Evolutionary conservation across 2,888 invertebrate genomes (phyloP).

Genomic region (Drosophila helvetica): DNA sequence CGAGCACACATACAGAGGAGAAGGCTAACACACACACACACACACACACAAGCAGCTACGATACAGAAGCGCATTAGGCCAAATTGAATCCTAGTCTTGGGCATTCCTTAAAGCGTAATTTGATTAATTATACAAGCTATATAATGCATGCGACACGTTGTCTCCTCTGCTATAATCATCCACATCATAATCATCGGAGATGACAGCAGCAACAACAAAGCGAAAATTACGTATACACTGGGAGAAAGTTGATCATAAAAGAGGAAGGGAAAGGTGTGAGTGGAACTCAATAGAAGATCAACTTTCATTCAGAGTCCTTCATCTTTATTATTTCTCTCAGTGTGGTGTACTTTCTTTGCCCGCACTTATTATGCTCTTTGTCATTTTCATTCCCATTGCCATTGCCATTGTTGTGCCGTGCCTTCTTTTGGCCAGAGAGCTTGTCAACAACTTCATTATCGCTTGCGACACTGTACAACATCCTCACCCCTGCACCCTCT

Average conservation of each 20-base stretch:
- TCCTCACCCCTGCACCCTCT: constrained; percentile 29
- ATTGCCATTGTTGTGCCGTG: constrained; percentile 55
- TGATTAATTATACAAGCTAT: constrained; percentile 62
- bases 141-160: constrained; percentile 58
- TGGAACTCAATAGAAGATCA: background rate
- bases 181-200: constrained; percentile 33
- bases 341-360: constrained; percentile 42
- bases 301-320: background rate
- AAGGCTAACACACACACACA: too few species aligned
- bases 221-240: constrained; percentile 16
- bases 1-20: too few species aligned
- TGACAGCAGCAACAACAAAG: constrained; percentile 19
- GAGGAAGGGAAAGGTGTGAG: background rate
- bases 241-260: background rate
- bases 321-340: constrained; percentile 3
- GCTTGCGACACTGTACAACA: constrained; percentile 66
- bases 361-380: constrained; percentile 41
- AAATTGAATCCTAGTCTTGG: constrained; percentile 63
- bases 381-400: constrained; percentile 54
- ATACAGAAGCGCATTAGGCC: constrained; percentile 43
- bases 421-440: too few species aligned
- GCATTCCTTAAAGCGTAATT: constrained; percentile 56
- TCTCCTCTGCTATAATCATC: constrained; percentile 28
- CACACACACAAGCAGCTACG: constrained; percentile 11
- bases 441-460: constrained; percentile 76